Evolutionary conservation across 2,888 invertebrate species (phyloP), one percentile per base, ranked within the genome.

Genomic region (Sepiola atlantica): DNA sequence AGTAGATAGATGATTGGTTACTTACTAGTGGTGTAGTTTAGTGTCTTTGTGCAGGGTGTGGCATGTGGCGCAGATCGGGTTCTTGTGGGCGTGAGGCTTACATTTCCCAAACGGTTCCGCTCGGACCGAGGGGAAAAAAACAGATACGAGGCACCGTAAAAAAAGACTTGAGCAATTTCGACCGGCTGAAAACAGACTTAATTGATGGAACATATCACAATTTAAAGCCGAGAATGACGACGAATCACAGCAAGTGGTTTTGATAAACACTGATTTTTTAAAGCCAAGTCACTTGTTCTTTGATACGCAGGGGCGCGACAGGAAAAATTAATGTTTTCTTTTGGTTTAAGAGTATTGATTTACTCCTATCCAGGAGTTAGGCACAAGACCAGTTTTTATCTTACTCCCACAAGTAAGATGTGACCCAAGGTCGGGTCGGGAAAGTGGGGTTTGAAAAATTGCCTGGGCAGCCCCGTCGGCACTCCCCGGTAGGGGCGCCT

Each of bases 161-260:
- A 77, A 77, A 77, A 77, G n/a, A 77, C 77, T 77, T 77, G 77
- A n/a, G n/a, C n/a, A 77, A 16, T 77, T 77, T n/a, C 45, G 45
- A 8, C n/a, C 14, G 77, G 77, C 77, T 77, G 77, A 77, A 77
- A 77, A 77, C 77, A 77, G 77, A 77, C 77, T 77, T 77, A 77
- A 77, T n/a, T 77, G n/a, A n/a, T 77, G n/a, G 77, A 77, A 77
- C 77, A 77, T 77, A 77, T 77, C 14, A 77, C n/a, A 77, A 77
- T 77, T 77, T 77, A 16, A 77, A 77, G 77, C 77, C n/a, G 4
- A 77, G 16, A n/a, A 77, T n/a, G 77, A 32, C 16, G 4, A n/a
- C n/a, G n/a, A 77, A 77, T 77, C 77, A 3, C n/a, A 16, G 1
- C 28, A 32, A 77, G 14, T n/a, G 20, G 4, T 2, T 77, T n/a